Base-by-base conservation (phyloP, 2,888 invertebrate species). In the Nomada ruficornis region DNA sequence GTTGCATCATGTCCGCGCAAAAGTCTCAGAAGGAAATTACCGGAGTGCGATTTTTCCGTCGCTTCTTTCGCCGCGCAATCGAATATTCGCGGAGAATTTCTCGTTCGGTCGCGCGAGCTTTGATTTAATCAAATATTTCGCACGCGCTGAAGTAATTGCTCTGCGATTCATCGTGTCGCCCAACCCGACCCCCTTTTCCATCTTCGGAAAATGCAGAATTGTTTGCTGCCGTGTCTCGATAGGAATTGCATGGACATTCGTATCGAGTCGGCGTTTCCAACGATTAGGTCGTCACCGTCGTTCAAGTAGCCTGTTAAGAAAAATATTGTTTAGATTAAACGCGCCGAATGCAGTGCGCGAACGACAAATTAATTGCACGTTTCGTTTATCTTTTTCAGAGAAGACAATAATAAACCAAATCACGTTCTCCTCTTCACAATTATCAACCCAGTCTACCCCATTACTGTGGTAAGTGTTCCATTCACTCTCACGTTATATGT, bases 371-470 rank as follows among this genome's bases (percentile, higher is more conserved):
- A 42, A 44, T 23, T 9, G 20, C 52, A 44, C 60, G n/a, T 55
- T 74, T 77, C 77, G 63, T 62, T 82, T 86, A 86, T 85, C 79
- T 91, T 83, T 93, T 93, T 65, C 93, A 94, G 97, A 94, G 96
- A 96, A 92, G 97, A 97, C 94, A 97, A 97, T 93, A 97, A 97
- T 87, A 96, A 97, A 93, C 98, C 98, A 91, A 99, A 99, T 95
- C 98, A 99, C 95, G 98, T 99, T 91, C 95, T 99, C 91, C 96
- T 99, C 90, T 98, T 99, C 95, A 99, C 99, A 93, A 97, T 99
- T 94, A 97, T 99, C 94, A 99, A 99, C 95, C 99, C 99, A 84
- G 98, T 98, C 94, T 99, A 99, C 95, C 99, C 99, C 83, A 99
- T 99, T 94, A 99, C 99, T 95, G 99, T 99, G 96, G 99, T 99